Percentiles rank a stretch among this genome's conserved stretches.
These are phyloP conservation scores for Thamnophis elegans DNA, from an alignment of 2,797 vertebrate genomes.

Conservation along the genomic window DNA sequence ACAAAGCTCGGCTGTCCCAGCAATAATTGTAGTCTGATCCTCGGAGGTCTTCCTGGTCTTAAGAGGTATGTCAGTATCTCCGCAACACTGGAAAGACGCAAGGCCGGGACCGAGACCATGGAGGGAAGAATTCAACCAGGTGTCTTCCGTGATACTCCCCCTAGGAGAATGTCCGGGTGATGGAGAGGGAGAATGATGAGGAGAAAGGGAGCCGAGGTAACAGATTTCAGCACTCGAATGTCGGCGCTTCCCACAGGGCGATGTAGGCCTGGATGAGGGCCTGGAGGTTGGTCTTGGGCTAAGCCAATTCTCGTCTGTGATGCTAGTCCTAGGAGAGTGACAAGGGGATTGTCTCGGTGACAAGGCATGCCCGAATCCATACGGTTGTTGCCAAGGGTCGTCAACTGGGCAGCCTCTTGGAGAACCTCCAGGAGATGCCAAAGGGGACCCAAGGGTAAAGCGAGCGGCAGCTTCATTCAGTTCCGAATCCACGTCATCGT, in stretches of 20 bases:
- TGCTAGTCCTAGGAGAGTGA: slow-evolving; percentile 94
- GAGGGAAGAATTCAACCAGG: slow-evolving; percentile 84
- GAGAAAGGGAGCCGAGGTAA: slow-evolving; percentile 86
- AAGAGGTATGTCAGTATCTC: slow-evolving; percentile 93
- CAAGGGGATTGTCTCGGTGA: slow-evolving; percentile 96
- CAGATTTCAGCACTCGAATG: slow-evolving; percentile 98
- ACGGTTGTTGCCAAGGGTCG: slow-evolving; percentile 87
- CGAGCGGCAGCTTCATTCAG: slow-evolving; percentile 95
- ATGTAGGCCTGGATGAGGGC: slow-evolving; percentile 93
- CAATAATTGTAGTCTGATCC: slow-evolving; percentile 84
- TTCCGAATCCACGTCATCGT: slow-evolving; percentile 96
- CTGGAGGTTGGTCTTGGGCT: slow-evolving; percentile 92
- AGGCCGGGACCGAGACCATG: slow-evolving; percentile 74
- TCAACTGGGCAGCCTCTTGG: slow-evolving; percentile 82
- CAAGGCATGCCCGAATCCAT: slow-evolving; percentile 81
- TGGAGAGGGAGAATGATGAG: slow-evolving; percentile 92
- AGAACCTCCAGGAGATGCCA: slow-evolving; percentile 90
- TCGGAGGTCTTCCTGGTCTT: slow-evolving; percentile 98
- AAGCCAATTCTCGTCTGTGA: slow-evolving; percentile 98
- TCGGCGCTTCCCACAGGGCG: slow-evolving; percentile 94
- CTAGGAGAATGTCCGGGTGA: slow-evolving; percentile 95
- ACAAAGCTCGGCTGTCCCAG: slow-evolving; percentile 84
- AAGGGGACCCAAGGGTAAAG: slow-evolving; percentile 91
- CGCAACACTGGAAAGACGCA: slow-evolving; percentile 89
- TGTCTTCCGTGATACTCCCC: slow-evolving; percentile 95